Base-by-base conservation (phyloP, 2,797 vertebrate genomes). In the Chelonia mydas region DNA sequence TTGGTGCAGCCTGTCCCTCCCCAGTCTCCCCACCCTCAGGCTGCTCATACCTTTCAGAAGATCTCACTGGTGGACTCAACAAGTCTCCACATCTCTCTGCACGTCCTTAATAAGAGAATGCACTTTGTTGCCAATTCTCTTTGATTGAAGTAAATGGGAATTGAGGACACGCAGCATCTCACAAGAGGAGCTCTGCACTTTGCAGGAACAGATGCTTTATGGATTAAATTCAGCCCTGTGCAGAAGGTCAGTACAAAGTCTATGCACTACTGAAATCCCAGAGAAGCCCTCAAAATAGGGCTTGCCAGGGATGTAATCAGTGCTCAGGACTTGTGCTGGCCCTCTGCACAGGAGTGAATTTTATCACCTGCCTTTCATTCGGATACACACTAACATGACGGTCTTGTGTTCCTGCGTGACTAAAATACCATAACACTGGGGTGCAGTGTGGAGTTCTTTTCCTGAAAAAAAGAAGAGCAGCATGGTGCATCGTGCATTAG, bases 31-130 rank as follows among this genome's bases (percentile, higher is more conserved):
- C 84, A 93, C 94, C 93, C 96, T 94, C 86, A 31, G 96, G 95
- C 95, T 94, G 88, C 89, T 97, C 86, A 5, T 87, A 61, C 92
- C 94, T 96, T 97, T 97, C 94, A 95, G 86, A 93, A 96, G 86
- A 89, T 92, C 83, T 91, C 61, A 41, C 86, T 93, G 55, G 74
- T 92, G 96, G 96, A 95, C 96, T 97, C 94, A 83, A 55, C 84
- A 84, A 55, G 83, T 87, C 61, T 85, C 37, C 51, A 90, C 68
- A 1, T 0, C 87, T 96, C 17, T 83, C 84, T 95, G 86, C 27
- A 28, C 87, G 89, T 94, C 84, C 49, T 28, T 50, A 49, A 37
- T 0, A 3, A 81, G 85, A 13, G 83, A 10, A 13, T 31, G 65
- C 13, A 47, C 45, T 49, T 77, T 28, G 74, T 15, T 47, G 13